Evolutionary conservation across 2,888 invertebrate genomes (phyloP).

Genomic region (Stenchaetothrips biformis): DNA sequence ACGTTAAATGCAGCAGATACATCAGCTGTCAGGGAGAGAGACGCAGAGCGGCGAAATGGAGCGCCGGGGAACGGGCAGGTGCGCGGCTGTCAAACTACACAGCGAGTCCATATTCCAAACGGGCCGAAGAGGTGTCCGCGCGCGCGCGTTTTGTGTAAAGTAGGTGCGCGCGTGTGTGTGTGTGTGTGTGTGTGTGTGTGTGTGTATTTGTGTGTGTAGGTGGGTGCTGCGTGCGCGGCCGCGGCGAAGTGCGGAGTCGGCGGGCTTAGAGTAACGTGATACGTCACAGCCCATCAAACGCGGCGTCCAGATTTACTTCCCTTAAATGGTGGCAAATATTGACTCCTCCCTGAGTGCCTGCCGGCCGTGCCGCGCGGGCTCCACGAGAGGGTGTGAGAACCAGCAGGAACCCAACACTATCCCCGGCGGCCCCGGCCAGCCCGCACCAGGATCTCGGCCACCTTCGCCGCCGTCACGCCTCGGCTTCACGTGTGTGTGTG

Average conservation of each 20-base stretch:
- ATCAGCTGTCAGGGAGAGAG: no score
- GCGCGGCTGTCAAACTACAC: no score
- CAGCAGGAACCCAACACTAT: background rate
- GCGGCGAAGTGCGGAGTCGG: background rate
- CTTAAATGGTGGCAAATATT: slow-evolving; percentile 25
- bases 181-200: no score
- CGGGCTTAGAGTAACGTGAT: background rate
- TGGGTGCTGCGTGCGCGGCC: background rate
- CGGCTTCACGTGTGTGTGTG: background rate
- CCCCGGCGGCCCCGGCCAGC: background rate
- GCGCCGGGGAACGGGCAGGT: no score
- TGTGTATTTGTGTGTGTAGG: no score
- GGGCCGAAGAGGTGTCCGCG: no score
- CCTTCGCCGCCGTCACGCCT: background rate
- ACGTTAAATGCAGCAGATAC: no score
- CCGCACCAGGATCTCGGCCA: no score
- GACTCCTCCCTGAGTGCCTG: background rate
- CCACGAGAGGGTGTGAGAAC: slow-evolving; percentile 5
- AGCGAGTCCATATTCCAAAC: no score
- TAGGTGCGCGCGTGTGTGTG: no score
- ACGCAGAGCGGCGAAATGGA: no score
- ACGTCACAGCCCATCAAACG: slow-evolving; percentile 20
- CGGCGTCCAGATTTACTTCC: slow-evolving; percentile 6
- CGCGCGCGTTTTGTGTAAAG: no score
- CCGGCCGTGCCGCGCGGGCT: background rate